Evolutionary conservation across 2,888 invertebrate genomes (phyloP).

Genomic region (Troglohyphantes excavatus): DNA sequence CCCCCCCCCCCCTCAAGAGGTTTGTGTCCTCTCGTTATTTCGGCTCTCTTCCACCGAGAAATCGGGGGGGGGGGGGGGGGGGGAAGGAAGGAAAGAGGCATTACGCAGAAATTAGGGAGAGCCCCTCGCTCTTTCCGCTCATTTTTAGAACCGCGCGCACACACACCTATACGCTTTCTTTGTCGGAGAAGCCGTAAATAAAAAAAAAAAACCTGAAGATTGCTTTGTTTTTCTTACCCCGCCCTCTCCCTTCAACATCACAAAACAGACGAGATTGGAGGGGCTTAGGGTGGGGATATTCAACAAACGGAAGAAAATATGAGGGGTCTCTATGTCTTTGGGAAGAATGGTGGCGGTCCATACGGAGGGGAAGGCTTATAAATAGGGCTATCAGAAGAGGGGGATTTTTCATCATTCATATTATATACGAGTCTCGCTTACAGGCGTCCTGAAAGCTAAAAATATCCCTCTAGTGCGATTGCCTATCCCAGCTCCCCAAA

Average conservation of each 20-base stretch:
- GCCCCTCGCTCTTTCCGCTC: conserved; percentile 35
- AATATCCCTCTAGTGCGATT: too few relatives aligned
- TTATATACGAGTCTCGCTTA: too few relatives aligned
- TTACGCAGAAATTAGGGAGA: conserved; percentile 45
- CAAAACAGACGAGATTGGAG: too few relatives aligned
- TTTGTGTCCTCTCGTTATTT: conserved; percentile 57
- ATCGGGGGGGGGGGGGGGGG: conserved; percentile 38
- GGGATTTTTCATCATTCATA: too few relatives aligned
- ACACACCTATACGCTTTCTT: conserved; percentile 25
- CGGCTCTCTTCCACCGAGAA: conserved; percentile 32
- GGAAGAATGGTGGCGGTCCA: too few relatives aligned
- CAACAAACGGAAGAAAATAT: too few relatives aligned
- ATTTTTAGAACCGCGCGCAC: conserved; percentile 52
- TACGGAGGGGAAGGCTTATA: too few relatives aligned
- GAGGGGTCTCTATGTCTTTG: too few relatives aligned
- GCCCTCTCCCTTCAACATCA: background rate
- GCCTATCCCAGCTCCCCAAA: too few relatives aligned
- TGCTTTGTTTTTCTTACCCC: background rate
- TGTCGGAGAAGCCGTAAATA: conserved; percentile 52
- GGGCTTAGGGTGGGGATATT: too few relatives aligned
- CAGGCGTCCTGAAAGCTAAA: too few relatives aligned
- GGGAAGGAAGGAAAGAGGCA: conserved; percentile 23
- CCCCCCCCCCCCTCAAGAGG: background rate
- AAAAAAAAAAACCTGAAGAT: conserved; percentile 1
- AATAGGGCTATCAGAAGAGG: too few relatives aligned